These are phyloP conservation scores for Homarus gammarus DNA, from an alignment of 2,888 invertebrate genomes.

Conservation along the genomic window DNA sequence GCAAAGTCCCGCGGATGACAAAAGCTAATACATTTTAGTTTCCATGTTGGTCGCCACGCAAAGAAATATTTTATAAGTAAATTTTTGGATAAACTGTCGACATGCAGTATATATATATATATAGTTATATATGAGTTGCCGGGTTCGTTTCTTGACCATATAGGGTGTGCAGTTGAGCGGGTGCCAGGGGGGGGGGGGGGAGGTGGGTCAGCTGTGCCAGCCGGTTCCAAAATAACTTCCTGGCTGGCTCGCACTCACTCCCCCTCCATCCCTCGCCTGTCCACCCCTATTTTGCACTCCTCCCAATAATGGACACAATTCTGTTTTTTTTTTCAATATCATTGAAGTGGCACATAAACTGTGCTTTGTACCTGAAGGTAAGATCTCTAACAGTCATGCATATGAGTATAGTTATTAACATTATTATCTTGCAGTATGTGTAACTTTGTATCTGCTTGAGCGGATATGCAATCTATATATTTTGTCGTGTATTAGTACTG, in stretches of 20 bases:
- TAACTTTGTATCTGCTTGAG: background rate
- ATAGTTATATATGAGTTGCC: background rate
- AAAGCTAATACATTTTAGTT: background rate
- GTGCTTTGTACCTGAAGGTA: too few species aligned
- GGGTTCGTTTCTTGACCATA: conserved; percentile 27
- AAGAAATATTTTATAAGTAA: background rate
- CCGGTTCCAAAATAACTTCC: conserved; percentile 40
- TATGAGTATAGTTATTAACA: background rate
- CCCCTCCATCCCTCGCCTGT: background rate
- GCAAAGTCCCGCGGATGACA: too few species aligned
- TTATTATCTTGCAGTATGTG: background rate
- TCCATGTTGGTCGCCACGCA: background rate
- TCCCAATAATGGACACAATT: background rate
- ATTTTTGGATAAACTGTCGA: too few species aligned
- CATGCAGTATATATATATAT: background rate
- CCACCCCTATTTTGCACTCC: background rate
- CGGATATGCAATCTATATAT: background rate
- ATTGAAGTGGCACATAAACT: too few species aligned
- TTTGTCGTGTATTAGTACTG: background rate
- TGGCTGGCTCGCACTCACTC: background rate
- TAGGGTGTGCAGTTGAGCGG: conserved; percentile 26
- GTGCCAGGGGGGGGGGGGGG: conserved; percentile 31
- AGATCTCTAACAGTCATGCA: background rate
- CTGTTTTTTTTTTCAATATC: too few species aligned
- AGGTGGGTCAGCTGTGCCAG: conserved; percentile 11